Percentiles rank a stretch among this genome's conserved stretches.
phyloP scores from a whole-genome alignment of 2,113 vertebrate species.

The Grallaria varia region DNA sequence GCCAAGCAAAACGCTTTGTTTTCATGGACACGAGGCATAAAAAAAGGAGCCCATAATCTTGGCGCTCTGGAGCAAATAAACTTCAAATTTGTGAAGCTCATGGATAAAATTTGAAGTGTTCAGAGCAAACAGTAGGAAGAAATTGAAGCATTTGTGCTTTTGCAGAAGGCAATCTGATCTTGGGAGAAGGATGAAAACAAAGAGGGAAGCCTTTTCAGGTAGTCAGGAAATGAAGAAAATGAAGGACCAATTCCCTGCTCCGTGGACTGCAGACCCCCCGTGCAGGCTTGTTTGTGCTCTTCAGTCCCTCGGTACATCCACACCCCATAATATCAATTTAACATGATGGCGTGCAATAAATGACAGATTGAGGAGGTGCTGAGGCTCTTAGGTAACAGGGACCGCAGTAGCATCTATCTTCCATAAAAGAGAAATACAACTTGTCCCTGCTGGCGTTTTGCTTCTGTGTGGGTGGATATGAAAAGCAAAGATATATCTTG shows the following conservation, averaged over 20 bases:
- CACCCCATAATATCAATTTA: neutral
- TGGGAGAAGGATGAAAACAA: neutral
- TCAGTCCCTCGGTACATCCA: neutral
- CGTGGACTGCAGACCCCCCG: fast-evolving
- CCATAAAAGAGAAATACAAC: conserved; percentile 34
- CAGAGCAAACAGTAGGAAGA: neutral
- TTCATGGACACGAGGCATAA: neutral
- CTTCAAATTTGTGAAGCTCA: neutral
- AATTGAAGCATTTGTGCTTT: neutral
- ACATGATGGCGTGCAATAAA: neutral
- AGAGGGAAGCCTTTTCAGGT: neutral
- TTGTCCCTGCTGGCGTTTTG: conserved; percentile 29
- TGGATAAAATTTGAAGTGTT: neutral
- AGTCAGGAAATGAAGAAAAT: neutral
- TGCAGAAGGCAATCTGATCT: neutral
- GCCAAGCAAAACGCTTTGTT: neutral
- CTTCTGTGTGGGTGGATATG: conserved; percentile 7
- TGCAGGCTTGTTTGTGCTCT: neutral
- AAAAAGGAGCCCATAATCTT: neutral
- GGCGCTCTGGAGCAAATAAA: neutral
- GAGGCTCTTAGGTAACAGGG: neutral
- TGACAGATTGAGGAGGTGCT: conserved; percentile 27
- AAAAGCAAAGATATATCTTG: neutral
- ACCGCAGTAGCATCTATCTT: conserved; percentile 21
- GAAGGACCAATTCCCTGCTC: neutral